Evolutionary conservation across 2,888 invertebrate genomes (phyloP).

Genomic region (Nebria salina): DNA sequence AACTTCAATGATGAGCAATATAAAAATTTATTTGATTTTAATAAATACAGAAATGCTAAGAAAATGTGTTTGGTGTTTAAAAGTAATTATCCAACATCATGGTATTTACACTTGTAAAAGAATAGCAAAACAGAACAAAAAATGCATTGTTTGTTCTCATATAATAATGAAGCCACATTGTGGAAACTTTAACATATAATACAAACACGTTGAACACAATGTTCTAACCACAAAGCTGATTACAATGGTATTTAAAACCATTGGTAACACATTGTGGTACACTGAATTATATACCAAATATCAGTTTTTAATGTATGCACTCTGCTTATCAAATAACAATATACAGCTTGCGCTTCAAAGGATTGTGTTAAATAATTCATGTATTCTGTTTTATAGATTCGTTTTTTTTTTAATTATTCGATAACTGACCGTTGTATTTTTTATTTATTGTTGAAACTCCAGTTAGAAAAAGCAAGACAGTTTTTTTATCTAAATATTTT

Average conservation of each 20-base stretch:
- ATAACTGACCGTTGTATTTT: too few species aligned
- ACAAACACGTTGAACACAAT: background rate
- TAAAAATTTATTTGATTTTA: too few species aligned
- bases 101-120: background rate
- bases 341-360: too few species aligned
- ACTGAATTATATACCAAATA: background rate
- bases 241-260: background rate
- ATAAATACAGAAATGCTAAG: background rate
- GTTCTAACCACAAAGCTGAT: background rate
- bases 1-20: too few species aligned
- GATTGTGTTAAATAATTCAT: too few species aligned
- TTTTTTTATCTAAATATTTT: too few species aligned
- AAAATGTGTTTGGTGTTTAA: background rate
- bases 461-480: too few species aligned
- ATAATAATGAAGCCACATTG: background rate
- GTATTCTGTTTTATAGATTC: too few species aligned
- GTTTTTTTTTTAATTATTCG: too few species aligned
- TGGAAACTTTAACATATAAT: background rate
- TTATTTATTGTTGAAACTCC: too few species aligned
- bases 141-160: background rate
- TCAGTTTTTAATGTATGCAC: background rate
- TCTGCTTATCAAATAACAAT: background rate
- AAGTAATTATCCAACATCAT: background rate
- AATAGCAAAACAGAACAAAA: background rate
- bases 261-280: background rate